Evolutionary conservation across 2,888 invertebrate species (phyloP), one percentile per base, ranked within the genome.

Genomic region (Mayetiola destructor): DNA sequence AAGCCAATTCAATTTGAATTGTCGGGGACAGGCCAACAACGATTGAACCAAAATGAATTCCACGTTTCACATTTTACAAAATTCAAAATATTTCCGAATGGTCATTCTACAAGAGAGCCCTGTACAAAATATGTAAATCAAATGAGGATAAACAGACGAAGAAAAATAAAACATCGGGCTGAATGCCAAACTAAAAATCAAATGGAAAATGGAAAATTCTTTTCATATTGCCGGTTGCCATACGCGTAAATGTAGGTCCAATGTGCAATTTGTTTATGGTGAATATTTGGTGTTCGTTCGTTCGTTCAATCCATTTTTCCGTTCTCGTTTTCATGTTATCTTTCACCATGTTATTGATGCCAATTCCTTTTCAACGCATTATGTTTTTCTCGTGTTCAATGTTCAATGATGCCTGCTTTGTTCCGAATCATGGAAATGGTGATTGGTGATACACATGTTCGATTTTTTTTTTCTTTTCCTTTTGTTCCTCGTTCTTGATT

Each of bases 11-110:
- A 48, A n/a, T 27, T 27, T 27, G 3, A 27, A 27, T 6, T 36
- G 14, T 36, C 14, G 12, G 36, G 4, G 14, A 14, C 12, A 10
- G 20, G 21, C n/a, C 27, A 48, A 27, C 27, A 48, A 16, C 48
- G 16, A 48, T 27, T 48, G 48, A 27, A 48, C n/a, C n/a, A 48
- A 48, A 27, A 48, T 48, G 48, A 27, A 48, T 48, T 48, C 27
- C 23, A 48, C 27, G 48, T 48, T 48, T 48, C n/a, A n/a, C n/a
- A n/a, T n/a, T n/a, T n/a, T n/a, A n/a, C n/a, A n/a, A n/a, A n/a
- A n/a, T 48, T 27, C 23, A 48, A 48, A 48, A 48, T 48, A 27
- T 48, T 27, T 48, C n/a, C 16, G 48, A 9, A 27, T 48, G 48
- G 48, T 27, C 48, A 48, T 27, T 48, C n/a, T n/a, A n/a, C n/a